A percentile compares a stretch with the other conserved stretches of the same genome.
Evolutionary conservation across 2,888 invertebrate species (phyloP).

Genomic region (Drosophila yooni): DNA sequence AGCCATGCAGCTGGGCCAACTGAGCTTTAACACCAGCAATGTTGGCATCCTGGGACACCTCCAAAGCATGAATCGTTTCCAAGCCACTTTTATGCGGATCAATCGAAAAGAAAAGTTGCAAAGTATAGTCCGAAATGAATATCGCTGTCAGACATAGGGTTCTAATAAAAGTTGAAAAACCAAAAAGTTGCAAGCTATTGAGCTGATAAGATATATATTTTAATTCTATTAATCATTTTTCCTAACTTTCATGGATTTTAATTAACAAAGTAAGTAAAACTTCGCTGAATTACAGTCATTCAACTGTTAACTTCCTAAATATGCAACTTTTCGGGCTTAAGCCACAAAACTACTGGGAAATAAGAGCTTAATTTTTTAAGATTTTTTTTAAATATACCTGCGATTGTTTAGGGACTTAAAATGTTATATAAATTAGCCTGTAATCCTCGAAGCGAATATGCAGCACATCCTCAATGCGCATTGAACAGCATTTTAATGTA

Average conservation of each 20-base stretch:
- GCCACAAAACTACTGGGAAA: neutral
- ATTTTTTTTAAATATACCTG: too few relatives aligned
- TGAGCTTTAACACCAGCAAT: slow-evolving; percentile 84
- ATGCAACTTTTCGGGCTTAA: neutral
- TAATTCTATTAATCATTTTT: neutral
- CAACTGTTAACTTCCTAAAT: neutral
- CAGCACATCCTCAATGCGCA: neutral
- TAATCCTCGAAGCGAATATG: neutral
- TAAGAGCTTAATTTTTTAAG: too few relatives aligned
- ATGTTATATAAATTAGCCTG: accelerated
- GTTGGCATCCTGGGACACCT: slow-evolving; percentile 83
- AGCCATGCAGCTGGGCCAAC: slow-evolving; percentile 81
- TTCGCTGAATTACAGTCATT: neutral
- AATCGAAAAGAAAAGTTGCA: too few relatives aligned
- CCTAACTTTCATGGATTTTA: neutral
- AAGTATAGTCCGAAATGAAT: too few relatives aligned
- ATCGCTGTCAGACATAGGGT: neutral
- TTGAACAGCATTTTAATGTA: neutral
- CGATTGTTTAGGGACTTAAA: too few relatives aligned
- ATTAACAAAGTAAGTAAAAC: neutral
- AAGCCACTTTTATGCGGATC: slow-evolving; percentile 72
- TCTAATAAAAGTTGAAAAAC: neutral
- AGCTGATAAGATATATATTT: too few relatives aligned
- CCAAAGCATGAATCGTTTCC: slow-evolving; percentile 83
- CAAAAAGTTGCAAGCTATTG: neutral